Base-by-base conservation (phyloP, 2,888 invertebrate species). In the Morpho achilles region DNA sequence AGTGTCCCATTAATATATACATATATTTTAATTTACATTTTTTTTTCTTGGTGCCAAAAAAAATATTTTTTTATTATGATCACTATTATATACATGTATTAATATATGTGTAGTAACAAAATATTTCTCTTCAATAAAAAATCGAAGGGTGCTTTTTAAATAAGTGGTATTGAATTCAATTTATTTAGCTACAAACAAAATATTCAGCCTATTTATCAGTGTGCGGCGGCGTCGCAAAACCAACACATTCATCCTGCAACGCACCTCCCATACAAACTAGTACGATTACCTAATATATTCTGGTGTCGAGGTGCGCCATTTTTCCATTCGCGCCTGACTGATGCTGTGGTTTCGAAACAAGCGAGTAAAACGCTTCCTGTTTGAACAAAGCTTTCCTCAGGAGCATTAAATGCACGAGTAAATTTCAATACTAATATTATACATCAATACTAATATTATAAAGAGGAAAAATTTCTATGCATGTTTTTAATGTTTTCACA, bases 251-350 rank as follows among this genome's bases (percentile, higher is more conserved):
- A 82, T 82, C 75, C 69, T 74, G 72, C 69, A 70, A 69, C 77
- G 72, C 77, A 83, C 80, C 79, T 82, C 79, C 82, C 83, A 84
- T 81, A 82, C 80, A 79, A 82, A 80, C 77, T 82, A 79, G 80
- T 80, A 80, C 80, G 83, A 85, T 86, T 85, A 80, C 80, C 76
- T 87, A 80, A 85, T 85, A 81, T 87, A 87, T 87, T 86, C 84
- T 75, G 76, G 75, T 82, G 82, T 84, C 84, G 75, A 80, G 77
- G 77, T 77, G 74, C 75, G 75, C 84, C 80, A 84, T 87, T 85
- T 87, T 83, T 85, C 83, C 80, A 80, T 82, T 77, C 77, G 72
- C 73, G 74, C 73, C 41, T 47, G 47, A 59, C 50, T 54, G 47
- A 41, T 41, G 42, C 6, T 23, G 8, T 9, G 42, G 54, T 8